Evolutionary conservation across 2,113 vertebrate species (phyloP), one percentile per base, ranked within the genome.

Genomic region (Chunga burmeisteri): DNA sequence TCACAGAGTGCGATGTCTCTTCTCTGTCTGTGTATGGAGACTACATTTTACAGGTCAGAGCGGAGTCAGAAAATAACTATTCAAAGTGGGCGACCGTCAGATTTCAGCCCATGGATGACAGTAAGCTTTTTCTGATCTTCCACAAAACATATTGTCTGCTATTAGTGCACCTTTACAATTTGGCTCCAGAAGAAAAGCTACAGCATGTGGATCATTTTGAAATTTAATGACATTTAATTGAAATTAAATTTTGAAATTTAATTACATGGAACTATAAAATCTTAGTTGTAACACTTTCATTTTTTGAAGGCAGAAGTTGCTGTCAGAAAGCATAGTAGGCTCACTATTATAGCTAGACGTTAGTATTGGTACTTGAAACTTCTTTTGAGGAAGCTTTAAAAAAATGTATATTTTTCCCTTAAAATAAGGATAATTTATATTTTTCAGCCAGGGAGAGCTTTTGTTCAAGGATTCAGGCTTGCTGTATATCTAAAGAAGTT

Each of bases 91-190:
- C 58, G 4, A 82, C 47, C 34, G 5, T 97, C 71, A 25, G 17
- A 21, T 98, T 98, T 93, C 94, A 70, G 9, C 98, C 98, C 23
- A 73, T 98, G 87, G 83, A 91, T 16, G 96, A 98, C 92, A 98
- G 98, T 98, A 97, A 98, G 98, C 56, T 13, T 66, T 3, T 13
- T 46, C 52, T 49, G 9, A 9, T 53, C 61, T 47, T 40, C 56
- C 29, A 20, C 32, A 10, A 22, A 81, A 73, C 25, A 9, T 6
- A 4, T 13, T 36, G 42, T 22, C 36, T 59, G 49, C 36, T 53
- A 4, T 36, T 30, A 32, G 26, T 29, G 13, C 16, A 30, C 71
- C 46, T 46, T 55, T 42, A 29, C 18, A 5, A 2, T 38, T 25
- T 46, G 32, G 7, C 22, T 40, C 59, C 5, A 0, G 16, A 73